Base-by-base conservation (phyloP, 2,113 vertebrate genomes). In the Morone saxatilis region DNA sequence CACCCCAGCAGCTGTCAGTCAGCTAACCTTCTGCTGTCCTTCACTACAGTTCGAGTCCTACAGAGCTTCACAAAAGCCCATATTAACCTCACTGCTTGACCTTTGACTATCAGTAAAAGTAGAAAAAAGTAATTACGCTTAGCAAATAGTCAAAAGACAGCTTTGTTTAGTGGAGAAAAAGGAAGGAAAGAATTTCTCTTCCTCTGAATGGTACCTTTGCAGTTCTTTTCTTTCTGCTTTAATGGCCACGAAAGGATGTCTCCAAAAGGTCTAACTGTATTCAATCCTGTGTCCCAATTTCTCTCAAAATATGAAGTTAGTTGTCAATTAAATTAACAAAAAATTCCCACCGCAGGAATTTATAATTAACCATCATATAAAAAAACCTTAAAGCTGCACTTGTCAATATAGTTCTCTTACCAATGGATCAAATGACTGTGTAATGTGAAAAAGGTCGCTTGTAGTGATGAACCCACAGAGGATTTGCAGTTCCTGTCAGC, bases 51-150 rank as follows among this genome's bases (percentile, higher is more conserved):
- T 43, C 31, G 41, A 47, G 65, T 71, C 48, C 51, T 7, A 25
- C 13, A 38, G 40, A 31, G 56, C 63, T 66, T 16, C 17, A 80
- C 60, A 83, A 86, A 79, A 79, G 48, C 14, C 54, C 56, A 59
- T 10, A 60, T 70, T 61, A 56, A 67, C 25, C 31, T 31, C 31
- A 41, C 31, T 36, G 22, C 20, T n/a, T 5, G 10, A 76, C 74
- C 56, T 77, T 80, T 11, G n/a, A 19, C 51, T 68, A 61, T 56
- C 53, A 20, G 40, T 40, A 38, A 61, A 76, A 76, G 72, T 10
- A 43, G 66, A 71, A 47, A 13, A 17, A 59, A 38, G 22, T 45
- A 12, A 45, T n/a, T 57, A 2, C 31, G 31, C 31, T 31, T 31
- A 31, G 31, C 31, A 31, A 31, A 31, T 31, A 31, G 31, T 31